Evolutionary conservation across 35 echinoderm and acorn worm species (phyloP), one percentile per base, ranked within the genome.

Genomic region (Heliocidaris erythrogramma): DNA sequence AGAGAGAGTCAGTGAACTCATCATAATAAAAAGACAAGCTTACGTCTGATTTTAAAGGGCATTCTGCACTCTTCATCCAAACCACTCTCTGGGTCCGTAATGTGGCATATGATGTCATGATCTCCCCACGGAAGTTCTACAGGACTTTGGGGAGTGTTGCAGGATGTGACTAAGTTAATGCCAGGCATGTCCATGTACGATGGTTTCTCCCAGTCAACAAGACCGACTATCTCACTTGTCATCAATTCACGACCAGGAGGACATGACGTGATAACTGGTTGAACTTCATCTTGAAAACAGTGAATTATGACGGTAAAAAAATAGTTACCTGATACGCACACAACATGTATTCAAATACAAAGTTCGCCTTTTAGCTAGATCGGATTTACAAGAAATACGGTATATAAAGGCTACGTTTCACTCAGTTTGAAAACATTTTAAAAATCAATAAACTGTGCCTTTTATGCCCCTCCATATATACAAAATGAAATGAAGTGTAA

Each of bases 31-130:
- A 50, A 50, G 49, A 50, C 5, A 50, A 50, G 17, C 86, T 88
- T 88, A 88, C 86, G 30, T 32, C 5, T 88, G 86, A 88, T 32
- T 11, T 88, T 88, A 14, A 88, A 32, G 30, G 5, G 30, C 27
- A 52, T 92, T 52, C 14, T 48, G 21, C 90, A 92, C 49, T 49
- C 90, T 2, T 8, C 47, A 14, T 52, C 5, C 14, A 49, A 21
- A n/a, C 49, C 42, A 29, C 47, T 92, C 4, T 92, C 90, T 2
- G 42, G 32, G 27, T 92, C 49, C 6, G 49, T n/a, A 11, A 52
- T 42, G n/a, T 92, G 27, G 27, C 90, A 92, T 12, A 29, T 52
- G 90, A 92, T 92, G 5, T 92, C 30, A 92, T 92, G 90, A 52
- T 52, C 21, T n/a, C 90, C 90, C 90, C 5, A 24, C 2, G 90